Evolutionary conservation across 2,797 vertebrate species (phyloP).

Genomic region (Pseudomugil gertrudae): DNA sequence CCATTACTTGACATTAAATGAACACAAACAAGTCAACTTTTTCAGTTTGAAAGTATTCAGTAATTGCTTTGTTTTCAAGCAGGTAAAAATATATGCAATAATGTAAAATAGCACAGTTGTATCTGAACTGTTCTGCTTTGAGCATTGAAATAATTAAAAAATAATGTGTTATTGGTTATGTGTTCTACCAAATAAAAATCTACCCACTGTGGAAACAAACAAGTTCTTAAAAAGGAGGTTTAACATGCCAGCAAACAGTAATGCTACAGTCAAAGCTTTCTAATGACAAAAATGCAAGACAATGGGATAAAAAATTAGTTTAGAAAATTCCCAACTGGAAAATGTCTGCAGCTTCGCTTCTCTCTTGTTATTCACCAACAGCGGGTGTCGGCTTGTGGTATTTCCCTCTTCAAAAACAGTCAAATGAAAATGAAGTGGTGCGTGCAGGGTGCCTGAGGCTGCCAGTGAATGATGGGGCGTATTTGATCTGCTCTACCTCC

Average conservation of each 20-base stretch:
- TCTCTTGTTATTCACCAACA: constrained; percentile 18
- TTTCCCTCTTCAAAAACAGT: constrained; percentile 18
- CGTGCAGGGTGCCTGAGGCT: constrained; percentile 21
- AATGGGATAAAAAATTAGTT: background rate
- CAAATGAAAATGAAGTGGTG: constrained; percentile 16
- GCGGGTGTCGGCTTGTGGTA: constrained; percentile 10
- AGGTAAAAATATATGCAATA: constrained; percentile 3
- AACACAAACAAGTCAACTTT: constrained; percentile 14
- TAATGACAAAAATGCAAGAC: background rate
- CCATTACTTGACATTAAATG: constrained; percentile 26
- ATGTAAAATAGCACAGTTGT: constrained; percentile 6
- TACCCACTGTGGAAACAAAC: background rate
- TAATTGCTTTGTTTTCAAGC: background rate
- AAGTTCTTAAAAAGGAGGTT: constrained; percentile 5
- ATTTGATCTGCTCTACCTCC: constrained; percentile 51
- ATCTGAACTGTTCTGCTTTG: constrained; percentile 6
- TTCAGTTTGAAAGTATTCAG: constrained; percentile 3
- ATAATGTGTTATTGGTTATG: background rate
- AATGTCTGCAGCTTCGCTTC: background rate
- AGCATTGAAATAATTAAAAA: background rate
- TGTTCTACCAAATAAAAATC: background rate
- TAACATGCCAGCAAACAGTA: background rate
- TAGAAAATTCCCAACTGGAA: constrained; percentile 5
- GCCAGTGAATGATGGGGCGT: constrained; percentile 18
- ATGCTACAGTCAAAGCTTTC: background rate